These are phyloP conservation scores for Drosophila subpulchrella DNA, from an alignment of 1,140 invertebrate genomes.

Conservation along the genomic window DNA sequence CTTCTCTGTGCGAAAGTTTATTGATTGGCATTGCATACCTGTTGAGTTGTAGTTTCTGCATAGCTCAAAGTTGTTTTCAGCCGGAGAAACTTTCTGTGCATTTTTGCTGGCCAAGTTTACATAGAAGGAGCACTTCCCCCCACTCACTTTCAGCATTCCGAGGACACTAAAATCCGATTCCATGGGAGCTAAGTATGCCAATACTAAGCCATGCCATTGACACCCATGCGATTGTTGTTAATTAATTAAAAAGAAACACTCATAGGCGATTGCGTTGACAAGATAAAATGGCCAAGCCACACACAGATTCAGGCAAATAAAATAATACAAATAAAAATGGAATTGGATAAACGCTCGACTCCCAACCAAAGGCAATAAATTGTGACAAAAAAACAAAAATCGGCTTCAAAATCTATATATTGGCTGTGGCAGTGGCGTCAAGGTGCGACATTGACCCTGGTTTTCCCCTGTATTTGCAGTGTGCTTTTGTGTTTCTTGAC, in stretches of 20 bases:
- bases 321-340: slow-evolving; percentile 36
- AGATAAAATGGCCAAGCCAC: slow-evolving; percentile 68
- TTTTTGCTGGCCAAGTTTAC: slow-evolving; percentile 7
- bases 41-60: slow-evolving; percentile 36
- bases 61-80: slow-evolving; percentile 21
- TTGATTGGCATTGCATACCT: slow-evolving; percentile 64
- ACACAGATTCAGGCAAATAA: slow-evolving; percentile 48
- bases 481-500: slow-evolving; percentile 14
- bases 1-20: slow-evolving; percentile 54
- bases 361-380: slow-evolving; percentile 67
- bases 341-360: slow-evolving; percentile 23
- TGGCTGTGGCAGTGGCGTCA: slow-evolving; percentile 61
- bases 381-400: slow-evolving; percentile 61
- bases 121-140: slow-evolving; percentile 12
- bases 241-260: slow-evolving; percentile 74
- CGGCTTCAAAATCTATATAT: slow-evolving; percentile 59
- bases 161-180: slow-evolving; percentile 30
- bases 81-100: slow-evolving; percentile 23
- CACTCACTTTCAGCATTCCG: slow-evolving; percentile 45
- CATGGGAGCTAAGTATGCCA: slow-evolving; percentile 39
- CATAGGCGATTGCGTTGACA: slow-evolving; percentile 79
- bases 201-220: slow-evolving; percentile 59
- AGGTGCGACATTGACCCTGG: slow-evolving; percentile 78
- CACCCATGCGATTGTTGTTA: slow-evolving; percentile 78
- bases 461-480: slow-evolving; percentile 17